Evolutionary conservation across 2,113 vertebrate species (phyloP), one percentile per base, ranked within the genome.

Genomic region (Oncorhynchus nerka): DNA sequence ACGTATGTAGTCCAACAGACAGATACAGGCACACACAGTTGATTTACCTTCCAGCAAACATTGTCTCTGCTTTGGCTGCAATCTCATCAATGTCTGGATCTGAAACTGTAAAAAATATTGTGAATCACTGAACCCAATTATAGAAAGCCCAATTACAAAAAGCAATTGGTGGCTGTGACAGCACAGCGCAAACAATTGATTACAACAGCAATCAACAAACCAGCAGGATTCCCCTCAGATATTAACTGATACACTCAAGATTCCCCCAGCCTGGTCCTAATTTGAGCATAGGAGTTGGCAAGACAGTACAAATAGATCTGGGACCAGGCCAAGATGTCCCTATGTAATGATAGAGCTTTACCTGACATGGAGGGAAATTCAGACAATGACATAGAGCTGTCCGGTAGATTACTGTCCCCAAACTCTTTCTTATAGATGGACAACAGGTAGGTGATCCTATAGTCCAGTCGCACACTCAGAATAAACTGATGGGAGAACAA

Each of bases 351-450:
- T 9, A 24, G 76, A 48, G 6, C 76, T 73, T 95, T 85, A 99
- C 98, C 90, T 91, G 94, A 86, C 0, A 90, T 20, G 1, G 86
- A 7, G 48, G 92, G 79, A 0, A 91, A 66, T 0, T 97, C 96
- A 1, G 87, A 20, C 0, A 92, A 64, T 6, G 94, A 92, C 16
- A 49, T 2, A 12, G 94, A 89, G 13, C 70, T 83, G 3, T 97
- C 95, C 0, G 55, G 75, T 22, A 93, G 75, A 4, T 28, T 89
- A 76, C 84, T 94, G 16, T 98, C 96, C 2, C 94, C 97, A 86
- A 98, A 98, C 70, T 98, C 97, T 81, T 95, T 98, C 87, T 99
- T 99, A 84, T 98, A 99, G 85, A 97, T 94, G 2, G 98, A 99
- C 78, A 99, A 87, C 85, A 99, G 92, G 79, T 98, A 98, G 3